Evolutionary conservation across 2,888 invertebrate genomes (phyloP), one percentile per base, ranked within the genome.

Genomic region (Anagyrus pseudococci): DNA sequence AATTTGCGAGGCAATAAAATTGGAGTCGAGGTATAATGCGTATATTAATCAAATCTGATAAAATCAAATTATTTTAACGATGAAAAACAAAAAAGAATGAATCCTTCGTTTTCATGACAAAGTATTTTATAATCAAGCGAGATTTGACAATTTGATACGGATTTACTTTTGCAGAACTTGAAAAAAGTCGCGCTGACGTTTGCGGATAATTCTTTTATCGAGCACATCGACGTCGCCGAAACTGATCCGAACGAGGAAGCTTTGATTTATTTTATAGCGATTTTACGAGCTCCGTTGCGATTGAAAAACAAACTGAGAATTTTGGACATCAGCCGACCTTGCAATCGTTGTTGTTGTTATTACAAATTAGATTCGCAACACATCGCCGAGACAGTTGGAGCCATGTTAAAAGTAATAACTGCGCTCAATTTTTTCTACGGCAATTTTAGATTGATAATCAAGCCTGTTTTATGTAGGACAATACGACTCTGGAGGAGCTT

Each of bases 1-100:
- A 77, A 85, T 69, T 60, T 89, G 1, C 86, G 84, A 67, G 87
- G 88, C 0, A 88, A 88, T 70, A 82, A 85, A 72, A 77, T 88
- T 25, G 86, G 87, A 0, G 77, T 79, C 0, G 78, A 82, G 70
- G 84, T 83, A 72, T 59, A 48, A 25, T 25, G 4, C n/a, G 10
- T 20, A 53, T n/a, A n/a, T n/a, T n/a, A n/a, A n/a, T n/a, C n/a
- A n/a, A n/a, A n/a, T 29, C 29, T 29, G 29, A 29, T 29, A 10
- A 29, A n/a, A n/a, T n/a, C n/a, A n/a, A n/a, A n/a, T n/a, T n/a
- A n/a, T n/a, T n/a, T n/a, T n/a, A n/a, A n/a, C n/a, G n/a, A n/a
- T n/a, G n/a, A n/a, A n/a, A n/a, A n/a, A n/a, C n/a, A n/a, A n/a
- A n/a, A n/a, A n/a, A n/a, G n/a, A n/a, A n/a, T n/a, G n/a, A n/a